Evolutionary conservation across 2,113 vertebrate species (phyloP).

Genomic region (Theristicus caerulescens): DNA sequence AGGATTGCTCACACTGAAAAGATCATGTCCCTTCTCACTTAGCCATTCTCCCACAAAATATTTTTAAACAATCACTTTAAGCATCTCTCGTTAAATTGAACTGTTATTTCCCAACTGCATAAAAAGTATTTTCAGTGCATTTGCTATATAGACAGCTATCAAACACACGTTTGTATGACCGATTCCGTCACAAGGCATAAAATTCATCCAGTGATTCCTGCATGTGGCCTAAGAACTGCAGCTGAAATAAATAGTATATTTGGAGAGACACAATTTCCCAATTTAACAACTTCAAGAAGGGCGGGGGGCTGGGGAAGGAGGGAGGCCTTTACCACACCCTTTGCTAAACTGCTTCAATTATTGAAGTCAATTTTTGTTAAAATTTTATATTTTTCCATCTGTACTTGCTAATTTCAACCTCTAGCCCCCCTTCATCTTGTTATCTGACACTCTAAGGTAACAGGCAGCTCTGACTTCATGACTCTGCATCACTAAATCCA

Average conservation of each 20-base stretch:
- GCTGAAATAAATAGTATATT: background rate
- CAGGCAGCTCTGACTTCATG: background rate
- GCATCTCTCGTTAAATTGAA: background rate
- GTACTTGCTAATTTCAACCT: background rate
- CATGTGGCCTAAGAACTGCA: background rate
- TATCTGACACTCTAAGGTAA: background rate
- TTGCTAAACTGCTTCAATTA: background rate
- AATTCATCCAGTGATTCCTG: background rate
- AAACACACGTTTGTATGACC: background rate
- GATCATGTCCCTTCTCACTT: no score
- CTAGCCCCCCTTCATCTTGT: background rate
- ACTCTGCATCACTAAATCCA: background rate
- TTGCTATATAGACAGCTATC: background rate
- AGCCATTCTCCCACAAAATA: no score
- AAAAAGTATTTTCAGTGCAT: background rate
- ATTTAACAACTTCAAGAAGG: background rate
- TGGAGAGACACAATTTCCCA: background rate
- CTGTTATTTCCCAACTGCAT: background rate
- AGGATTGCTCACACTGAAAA: no score
- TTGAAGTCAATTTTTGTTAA: background rate
- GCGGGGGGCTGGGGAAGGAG: accelerated
- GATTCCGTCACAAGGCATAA: background rate
- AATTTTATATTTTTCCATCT: background rate
- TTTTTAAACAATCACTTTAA: background rate
- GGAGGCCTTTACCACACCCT: background rate